Percentiles rank a stretch among this genome's conserved stretches.
These are phyloP conservation scores for Pterocles gutturalis DNA, from an alignment of 2,113 vertebrate species.

Conservation along the genomic window DNA sequence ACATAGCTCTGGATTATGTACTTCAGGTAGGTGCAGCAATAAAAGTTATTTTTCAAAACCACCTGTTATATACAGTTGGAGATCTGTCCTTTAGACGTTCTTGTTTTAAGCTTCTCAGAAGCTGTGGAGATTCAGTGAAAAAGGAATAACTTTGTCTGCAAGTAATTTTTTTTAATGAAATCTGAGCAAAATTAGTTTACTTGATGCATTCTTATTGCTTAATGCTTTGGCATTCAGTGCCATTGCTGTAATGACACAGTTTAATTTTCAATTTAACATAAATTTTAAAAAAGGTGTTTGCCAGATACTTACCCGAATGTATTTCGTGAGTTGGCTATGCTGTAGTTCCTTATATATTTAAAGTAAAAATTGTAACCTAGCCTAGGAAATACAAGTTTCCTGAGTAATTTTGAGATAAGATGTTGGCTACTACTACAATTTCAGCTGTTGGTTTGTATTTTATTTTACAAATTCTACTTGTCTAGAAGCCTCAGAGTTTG, in stretches of 20 bases:
- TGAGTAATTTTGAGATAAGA: neutral
- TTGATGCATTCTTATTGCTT: neutral
- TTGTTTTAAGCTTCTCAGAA: neutral
- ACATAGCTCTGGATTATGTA: conserved; percentile 96
- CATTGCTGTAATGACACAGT: neutral
- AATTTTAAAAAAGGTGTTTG: neutral
- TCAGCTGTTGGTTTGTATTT: neutral
- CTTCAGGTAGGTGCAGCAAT: conserved; percentile 84
- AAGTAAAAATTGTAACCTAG: neutral
- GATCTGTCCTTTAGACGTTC: neutral
- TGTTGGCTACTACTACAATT: neutral
- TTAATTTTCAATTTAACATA: neutral
- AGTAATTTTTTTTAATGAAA: neutral
- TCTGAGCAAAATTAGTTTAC: neutral
- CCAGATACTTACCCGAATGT: neutral
- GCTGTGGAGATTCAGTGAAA: neutral
- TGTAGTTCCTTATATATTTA: neutral
- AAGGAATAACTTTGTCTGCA: neutral
- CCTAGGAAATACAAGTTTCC: neutral
- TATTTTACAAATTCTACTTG: neutral
- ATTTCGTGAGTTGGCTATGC: neutral
- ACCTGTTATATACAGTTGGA: neutral
- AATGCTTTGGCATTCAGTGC: neutral
- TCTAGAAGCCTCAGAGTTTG: neutral
- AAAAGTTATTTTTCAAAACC: neutral